Evolutionary conservation across 2,113 vertebrate genomes (phyloP).

Genomic region (Calcarius ornatus): DNA sequence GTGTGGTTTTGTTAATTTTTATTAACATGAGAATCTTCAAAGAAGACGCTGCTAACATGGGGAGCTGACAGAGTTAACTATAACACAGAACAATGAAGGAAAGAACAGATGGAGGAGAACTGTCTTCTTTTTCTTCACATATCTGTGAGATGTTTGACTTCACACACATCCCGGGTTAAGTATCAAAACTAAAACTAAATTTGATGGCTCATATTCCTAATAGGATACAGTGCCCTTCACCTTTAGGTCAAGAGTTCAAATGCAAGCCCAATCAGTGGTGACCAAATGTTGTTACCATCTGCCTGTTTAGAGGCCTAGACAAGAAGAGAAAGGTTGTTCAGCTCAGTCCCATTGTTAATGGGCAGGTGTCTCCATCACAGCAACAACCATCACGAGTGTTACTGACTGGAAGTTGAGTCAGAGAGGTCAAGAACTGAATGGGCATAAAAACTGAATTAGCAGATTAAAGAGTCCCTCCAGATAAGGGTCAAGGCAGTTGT

Average conservation of each 20-base stretch:
- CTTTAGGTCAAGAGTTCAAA: constrained; percentile 40
- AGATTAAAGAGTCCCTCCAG: constrained; percentile 43
- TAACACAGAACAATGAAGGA: background rate
- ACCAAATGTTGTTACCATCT: constrained; percentile 54
- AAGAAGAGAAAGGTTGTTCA: constrained; percentile 23
- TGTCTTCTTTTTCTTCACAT: background rate
- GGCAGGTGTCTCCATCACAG: constrained; percentile 31
- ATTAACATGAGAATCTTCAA: background rate
- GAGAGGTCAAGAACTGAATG: constrained; percentile 50
- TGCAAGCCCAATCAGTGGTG: constrained; percentile 19
- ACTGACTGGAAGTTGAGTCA: constrained; percentile 41
- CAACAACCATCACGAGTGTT: background rate
- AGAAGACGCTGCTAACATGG: background rate
- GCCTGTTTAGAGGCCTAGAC: constrained; percentile 19
- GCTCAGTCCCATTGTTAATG: constrained; percentile 25
- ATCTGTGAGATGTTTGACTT: background rate
- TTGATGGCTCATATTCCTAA: constrained; percentile 14
- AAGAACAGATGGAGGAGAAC: background rate
- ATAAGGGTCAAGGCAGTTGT: constrained; percentile 44
- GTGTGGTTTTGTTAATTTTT: background rate
- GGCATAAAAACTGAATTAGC: constrained; percentile 43
- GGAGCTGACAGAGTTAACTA: background rate
- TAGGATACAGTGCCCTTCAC: constrained; percentile 17
- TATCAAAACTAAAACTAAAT: constrained; percentile 16
- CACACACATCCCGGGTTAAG: background rate